Conservation (phyloP, 2,888 invertebrate genomes). For the Phytoseiulus persimilis region DNA sequence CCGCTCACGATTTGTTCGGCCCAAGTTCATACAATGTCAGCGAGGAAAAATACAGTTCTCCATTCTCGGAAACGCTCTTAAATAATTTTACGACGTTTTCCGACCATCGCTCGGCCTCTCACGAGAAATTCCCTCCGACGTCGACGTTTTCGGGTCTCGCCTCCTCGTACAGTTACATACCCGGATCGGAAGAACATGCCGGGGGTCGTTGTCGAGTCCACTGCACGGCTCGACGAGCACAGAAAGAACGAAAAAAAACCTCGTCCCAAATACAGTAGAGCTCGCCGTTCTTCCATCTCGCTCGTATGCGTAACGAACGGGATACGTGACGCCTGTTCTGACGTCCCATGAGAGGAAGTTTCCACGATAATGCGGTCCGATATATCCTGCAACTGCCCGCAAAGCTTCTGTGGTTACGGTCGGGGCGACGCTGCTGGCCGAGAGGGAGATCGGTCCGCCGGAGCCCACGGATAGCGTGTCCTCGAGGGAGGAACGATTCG, state of each 20-base stretch:
- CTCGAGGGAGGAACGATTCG: background rate
- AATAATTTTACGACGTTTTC: background rate
- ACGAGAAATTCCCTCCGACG: background rate
- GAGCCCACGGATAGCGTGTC: background rate
- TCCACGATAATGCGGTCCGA: background rate
- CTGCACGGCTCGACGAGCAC: background rate
- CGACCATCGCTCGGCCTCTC: background rate
- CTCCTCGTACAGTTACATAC: background rate
- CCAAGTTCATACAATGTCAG: slow-evolving; percentile 5
- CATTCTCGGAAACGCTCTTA: background rate
- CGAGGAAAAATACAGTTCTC: background rate
- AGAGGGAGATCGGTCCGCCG: too few species aligned
- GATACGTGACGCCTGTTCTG: background rate
- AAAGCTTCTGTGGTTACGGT: background rate
- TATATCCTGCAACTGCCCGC: background rate
- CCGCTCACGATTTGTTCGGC: background rate
- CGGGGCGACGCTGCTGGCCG: background rate
- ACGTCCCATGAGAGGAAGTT: background rate
- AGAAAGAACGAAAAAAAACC: background rate
- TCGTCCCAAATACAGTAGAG: background rate
- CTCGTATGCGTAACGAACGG: background rate
- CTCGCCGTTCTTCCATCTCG: background rate
- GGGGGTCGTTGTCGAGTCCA: too few species aligned
- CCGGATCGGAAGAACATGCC: background rate
- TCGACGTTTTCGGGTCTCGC: background rate